A percentile compares a stretch with the other conserved stretches of the same genome.
Conservation (phyloP, 2,113 vertebrate genomes). For the Pungitius pungitius region DNA sequence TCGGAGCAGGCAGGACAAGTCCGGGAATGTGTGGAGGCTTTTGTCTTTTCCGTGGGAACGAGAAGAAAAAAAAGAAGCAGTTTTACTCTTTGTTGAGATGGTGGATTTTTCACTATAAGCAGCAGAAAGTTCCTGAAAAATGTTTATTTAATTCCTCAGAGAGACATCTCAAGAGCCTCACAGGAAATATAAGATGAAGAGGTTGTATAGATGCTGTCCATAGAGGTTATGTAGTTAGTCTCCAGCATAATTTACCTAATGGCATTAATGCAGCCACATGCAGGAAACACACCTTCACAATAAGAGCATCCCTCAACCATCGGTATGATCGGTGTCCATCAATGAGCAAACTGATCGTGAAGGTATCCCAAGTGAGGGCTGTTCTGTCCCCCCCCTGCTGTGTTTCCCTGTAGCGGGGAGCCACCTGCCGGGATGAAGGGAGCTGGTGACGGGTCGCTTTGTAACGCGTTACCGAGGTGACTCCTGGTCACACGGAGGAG, state of each 20-base stretch:
- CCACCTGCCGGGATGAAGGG: slow-evolving; percentile 74
- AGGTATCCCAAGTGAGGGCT: slow-evolving; percentile 1
- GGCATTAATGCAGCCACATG: neutral
- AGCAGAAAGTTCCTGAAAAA: neutral
- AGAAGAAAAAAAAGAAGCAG: neutral
- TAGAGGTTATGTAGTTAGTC: neutral
- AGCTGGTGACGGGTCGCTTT: slow-evolving; percentile 11
- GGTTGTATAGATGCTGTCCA: neutral
- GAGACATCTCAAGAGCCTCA: too few relatives aligned
- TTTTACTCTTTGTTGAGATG: neutral
- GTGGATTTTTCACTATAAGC: neutral
- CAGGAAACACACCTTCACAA: slow-evolving; percentile 38
- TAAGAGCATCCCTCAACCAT: slow-evolving; percentile 29
- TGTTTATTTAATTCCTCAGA: neutral
- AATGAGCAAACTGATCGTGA: slow-evolving; percentile 7
- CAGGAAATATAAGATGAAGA: neutral
- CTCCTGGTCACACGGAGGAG: neutral
- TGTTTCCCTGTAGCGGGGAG: slow-evolving; percentile 69
- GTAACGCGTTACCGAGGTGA: slow-evolving; percentile 33
- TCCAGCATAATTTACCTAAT: neutral
- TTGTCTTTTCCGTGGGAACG: neutral
- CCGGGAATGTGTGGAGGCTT: neutral
- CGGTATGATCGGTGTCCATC: neutral
- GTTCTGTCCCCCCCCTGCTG: slow-evolving; percentile 9
- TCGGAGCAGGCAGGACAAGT: neutral